Evolutionary conservation across 2,888 invertebrate species (phyloP), one percentile per base, ranked within the genome.

Genomic region (Cosmia trapezina): DNA sequence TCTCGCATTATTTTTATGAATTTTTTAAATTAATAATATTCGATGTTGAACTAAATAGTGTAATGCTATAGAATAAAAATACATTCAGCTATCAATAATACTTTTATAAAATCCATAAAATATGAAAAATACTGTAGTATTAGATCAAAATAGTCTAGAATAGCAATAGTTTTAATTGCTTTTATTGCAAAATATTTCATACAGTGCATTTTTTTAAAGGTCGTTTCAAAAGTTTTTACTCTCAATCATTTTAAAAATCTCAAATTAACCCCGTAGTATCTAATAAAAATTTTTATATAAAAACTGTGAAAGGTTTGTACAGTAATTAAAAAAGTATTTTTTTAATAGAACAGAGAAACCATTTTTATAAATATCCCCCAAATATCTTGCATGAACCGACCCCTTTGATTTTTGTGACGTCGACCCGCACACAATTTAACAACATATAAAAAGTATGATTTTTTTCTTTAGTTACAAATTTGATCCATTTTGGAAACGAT

Each of bases 331-430:
- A 67, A 22, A 62, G 12, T 22, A 28, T 11, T 73, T 57, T 63
- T 12, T 4, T 28, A 51, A 22, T 64, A 60, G 59, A 73, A 41
- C 49, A 74, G 37, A 47, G 33, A 75, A 47, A 51, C 9, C 7
- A 49, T 62, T 59, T 49, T 59, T 61, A 14, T 12, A 56, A 57
- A 37, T 33, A 22, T 33, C 7, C 43, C 62, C 62, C 59, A 43
- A 49, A 56, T 62, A 54, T 56, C 33, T 70, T 81, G 80, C 80
- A 81, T 81, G 80, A 64, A 61, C 51, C 56, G 49, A 67, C 12
- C 83, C 81, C 43, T 54, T 80, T 81, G 0, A 70, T 51, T 81
- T 83, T 59, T 83, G 81, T 83, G 84, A 64, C 53, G 81, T 83
- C 33, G 9, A 28, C 65, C 70, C 49, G 33, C 51, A 59, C 60